Evolutionary conservation across 2,113 vertebrate species (phyloP).

Genomic region (Hypanus sabinus): DNA sequence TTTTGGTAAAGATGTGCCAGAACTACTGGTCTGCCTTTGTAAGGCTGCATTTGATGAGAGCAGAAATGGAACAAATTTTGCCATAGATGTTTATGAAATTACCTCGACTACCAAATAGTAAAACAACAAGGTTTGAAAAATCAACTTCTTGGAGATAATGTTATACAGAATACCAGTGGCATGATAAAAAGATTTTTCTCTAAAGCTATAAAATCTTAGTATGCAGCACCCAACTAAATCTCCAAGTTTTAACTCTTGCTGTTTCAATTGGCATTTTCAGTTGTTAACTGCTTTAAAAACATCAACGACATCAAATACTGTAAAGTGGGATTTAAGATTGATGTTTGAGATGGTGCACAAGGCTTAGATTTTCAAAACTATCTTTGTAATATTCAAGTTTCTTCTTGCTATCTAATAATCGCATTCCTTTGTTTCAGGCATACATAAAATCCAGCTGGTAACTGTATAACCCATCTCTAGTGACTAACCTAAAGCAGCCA

Average conservation of each 20-base stretch:
- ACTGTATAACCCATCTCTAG: neutral
- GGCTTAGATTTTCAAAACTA: neutral
- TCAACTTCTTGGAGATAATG: neutral
- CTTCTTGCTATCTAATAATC: neutral
- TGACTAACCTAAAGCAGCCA: neutral
- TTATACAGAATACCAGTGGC: neutral
- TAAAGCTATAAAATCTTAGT: neutral
- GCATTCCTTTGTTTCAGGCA: no score
- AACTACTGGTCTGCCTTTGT: neutral
- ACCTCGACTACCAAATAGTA: neutral
- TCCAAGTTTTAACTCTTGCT: neutral
- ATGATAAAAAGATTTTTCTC: neutral
- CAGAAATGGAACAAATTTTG: neutral
- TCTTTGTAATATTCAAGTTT: neutral
- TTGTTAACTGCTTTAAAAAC: neutral
- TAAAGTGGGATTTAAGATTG: neutral
- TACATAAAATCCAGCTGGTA: neutral
- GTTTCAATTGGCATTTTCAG: neutral
- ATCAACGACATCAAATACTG: neutral
- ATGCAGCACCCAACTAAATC: neutral
- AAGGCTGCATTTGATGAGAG: no score
- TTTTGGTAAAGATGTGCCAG: neutral
- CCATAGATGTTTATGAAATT: neutral
- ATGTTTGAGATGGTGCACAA: neutral
- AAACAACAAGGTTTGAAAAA: neutral